A percentile compares a stretch with the other conserved stretches of the same genome.
Conservation (phyloP, 1,140 invertebrate genomes). For the Mactra quadrangularis region DNA sequence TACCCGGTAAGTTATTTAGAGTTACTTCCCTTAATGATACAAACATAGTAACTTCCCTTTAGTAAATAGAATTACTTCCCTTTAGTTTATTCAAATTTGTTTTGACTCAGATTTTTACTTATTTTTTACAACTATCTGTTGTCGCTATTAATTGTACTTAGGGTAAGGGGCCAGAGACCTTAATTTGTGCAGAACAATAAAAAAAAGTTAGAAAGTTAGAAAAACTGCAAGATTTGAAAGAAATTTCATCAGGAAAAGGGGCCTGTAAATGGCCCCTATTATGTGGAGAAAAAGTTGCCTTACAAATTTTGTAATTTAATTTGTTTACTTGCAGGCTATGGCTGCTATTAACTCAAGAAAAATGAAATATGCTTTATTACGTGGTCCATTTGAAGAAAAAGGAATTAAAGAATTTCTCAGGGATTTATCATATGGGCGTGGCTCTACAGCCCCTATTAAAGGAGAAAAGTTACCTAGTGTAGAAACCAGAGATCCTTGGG, state of each 20-base stretch:
- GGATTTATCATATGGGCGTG: slow-evolving; percentile 97
- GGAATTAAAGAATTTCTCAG: slow-evolving; percentile 98
- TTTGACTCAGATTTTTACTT: no score
- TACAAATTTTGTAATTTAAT: not conserved
- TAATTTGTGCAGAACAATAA: no score
- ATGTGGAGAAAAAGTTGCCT: no score
- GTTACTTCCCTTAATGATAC: not conserved
- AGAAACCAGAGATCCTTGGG: slow-evolving; percentile 92
- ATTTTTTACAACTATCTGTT: no score
- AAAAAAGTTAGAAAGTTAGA: no score
- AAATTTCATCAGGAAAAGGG: no score
- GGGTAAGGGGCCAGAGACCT: no score
- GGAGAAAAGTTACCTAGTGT: slow-evolving; percentile 92
- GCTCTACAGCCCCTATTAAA: slow-evolving; percentile 94
- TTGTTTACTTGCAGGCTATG: slow-evolving; percentile 95
- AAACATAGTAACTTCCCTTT: not conserved
- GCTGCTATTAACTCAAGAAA: slow-evolving; percentile 98
- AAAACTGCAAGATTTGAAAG: no score
- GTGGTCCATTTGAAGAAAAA: slow-evolving; percentile 96
- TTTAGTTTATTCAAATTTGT: not conserved
- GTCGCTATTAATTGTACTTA: no score
- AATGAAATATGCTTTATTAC: slow-evolving; percentile 97
- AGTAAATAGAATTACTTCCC: not conserved
- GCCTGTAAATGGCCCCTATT: no score
- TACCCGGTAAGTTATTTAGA: slow-evolving; percentile 85